Percentiles rank a stretch among this genome's conserved stretches.
phyloP scores from a whole-genome alignment of 1,140 invertebrate genomes.

The Homalodisca vitripennis region DNA sequence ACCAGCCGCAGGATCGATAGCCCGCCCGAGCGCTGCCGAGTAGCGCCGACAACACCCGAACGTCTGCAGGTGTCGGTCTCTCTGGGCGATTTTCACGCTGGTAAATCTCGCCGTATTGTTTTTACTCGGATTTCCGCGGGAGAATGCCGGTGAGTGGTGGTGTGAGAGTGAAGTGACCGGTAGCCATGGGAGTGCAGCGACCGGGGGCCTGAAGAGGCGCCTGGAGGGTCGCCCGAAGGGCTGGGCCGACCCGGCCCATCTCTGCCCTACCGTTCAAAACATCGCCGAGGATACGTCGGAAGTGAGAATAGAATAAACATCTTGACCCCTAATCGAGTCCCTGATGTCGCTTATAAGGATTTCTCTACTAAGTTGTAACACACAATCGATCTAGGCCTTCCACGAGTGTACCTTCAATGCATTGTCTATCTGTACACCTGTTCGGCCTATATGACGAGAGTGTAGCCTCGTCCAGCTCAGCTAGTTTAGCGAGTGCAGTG shows the following conservation, averaged over 20 bases:
- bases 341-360: no score
- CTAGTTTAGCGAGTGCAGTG: background rate
- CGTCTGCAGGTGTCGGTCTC: conserved; percentile 23
- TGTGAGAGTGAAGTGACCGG: background rate
- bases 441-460: background rate
- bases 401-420: background rate
- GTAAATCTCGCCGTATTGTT: conserved; percentile 8
- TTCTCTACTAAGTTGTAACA: no score
- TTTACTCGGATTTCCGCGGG: conserved; percentile 1
- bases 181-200: no score
- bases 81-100: conserved; percentile 14
- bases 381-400: no score
- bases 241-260: no score
- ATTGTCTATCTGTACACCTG: background rate
- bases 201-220: no score
- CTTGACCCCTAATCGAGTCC: no score
- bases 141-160: background rate
- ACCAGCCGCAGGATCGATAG: conserved; percentile 17
- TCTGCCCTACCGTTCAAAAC: no score
- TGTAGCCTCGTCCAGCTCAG: background rate
- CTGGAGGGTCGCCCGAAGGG: no score
- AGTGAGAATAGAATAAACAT: background rate
- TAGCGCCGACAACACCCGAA: background rate
- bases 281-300: background rate
- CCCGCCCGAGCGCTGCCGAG: conserved; percentile 4